Base-by-base conservation (phyloP, 2,113 vertebrate genomes). In the Bubo blakistoni region DNA sequence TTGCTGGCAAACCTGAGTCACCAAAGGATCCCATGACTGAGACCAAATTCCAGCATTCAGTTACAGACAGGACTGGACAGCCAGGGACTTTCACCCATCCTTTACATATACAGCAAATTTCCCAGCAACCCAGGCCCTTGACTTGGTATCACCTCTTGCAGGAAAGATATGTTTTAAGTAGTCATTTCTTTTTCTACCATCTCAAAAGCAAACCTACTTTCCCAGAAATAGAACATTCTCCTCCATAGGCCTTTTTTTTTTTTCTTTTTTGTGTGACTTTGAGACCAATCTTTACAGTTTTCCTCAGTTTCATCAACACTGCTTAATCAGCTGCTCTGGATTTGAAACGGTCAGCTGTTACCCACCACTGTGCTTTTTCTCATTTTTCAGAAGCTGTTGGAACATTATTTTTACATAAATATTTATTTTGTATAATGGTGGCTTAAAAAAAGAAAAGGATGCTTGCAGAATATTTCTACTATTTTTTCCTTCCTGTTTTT, bases 21-120 rank as follows among this genome's bases (percentile, higher is more conserved):
- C 38, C 54, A 29, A 51, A 55, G 27, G 49, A 38, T 86, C 30
- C 71, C 0, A 0, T 63, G 54, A 5, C 34, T 0, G 1, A 51
- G 9, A 16, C 2, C 16, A 62, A 51, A 21, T n/a, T 69, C 66
- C 71, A 42, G 1, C 5, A 8, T 47, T 55, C 1, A 1, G 6
- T 32, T n/a, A n/a, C 10, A 40, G 52, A 19, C 16, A 49, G 36
- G 67, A 5, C 7, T 1, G 4, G 17, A 11, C 11, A 82, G 29
- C 8, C 1, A 2, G 3, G 27, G 30, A 4, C 18, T 26, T 52
- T 55, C 21, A 30, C 21, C 24, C 7, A 2, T 19, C 25, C 42
- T 27, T 58, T 1, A 1, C 25, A 19, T 44, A 65, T 3, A 10
- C 27, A 22, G 47, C n/a, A 67, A 21, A 52, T 17, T 46, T 67